Conservation (phyloP, 2,888 invertebrate species). For the Dromius quadrimaculatus region DNA sequence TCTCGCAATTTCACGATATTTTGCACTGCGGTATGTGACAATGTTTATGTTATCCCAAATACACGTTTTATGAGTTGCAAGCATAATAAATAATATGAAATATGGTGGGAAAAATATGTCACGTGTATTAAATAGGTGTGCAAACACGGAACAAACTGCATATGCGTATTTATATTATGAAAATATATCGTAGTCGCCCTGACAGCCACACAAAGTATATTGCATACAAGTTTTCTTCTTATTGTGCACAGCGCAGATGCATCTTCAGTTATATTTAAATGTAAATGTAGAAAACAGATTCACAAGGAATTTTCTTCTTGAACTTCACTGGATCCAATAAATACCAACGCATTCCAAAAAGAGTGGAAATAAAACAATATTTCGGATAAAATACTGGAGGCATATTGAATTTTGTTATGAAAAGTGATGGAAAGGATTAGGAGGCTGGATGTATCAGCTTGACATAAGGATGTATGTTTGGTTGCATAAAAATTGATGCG, state of each 20-base stretch:
- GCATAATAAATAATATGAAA: slow-evolving; percentile 40
- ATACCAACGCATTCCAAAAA: background rate
- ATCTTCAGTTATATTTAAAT: background rate
- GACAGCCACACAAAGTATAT: slow-evolving; percentile 33
- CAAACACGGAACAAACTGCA: slow-evolving; percentile 40
- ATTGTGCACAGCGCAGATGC: slow-evolving; percentile 2
- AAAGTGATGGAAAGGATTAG: no score
- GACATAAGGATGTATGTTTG: no score
- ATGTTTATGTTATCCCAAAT: slow-evolving; percentile 25
- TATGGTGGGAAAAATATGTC: slow-evolving; percentile 44
- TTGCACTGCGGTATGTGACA: slow-evolving; percentile 15
- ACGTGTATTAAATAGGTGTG: slow-evolving; percentile 35
- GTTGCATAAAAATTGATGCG: no score
- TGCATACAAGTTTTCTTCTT: slow-evolving; percentile 15
- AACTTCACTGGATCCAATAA: background rate
- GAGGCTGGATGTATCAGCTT: no score
- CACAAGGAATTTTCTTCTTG: background rate
- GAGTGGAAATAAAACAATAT: background rate
- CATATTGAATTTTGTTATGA: no score
- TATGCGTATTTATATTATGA: slow-evolving; percentile 43
- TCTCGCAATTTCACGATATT: slow-evolving; percentile 1
- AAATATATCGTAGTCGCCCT: slow-evolving; percentile 32
- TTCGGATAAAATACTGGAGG: no score
- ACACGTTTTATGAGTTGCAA: slow-evolving; percentile 19
- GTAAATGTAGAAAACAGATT: background rate